Evolutionary conservation across 1,140 invertebrate genomes (phyloP).

Genomic region (Drosophila kikkawai): DNA sequence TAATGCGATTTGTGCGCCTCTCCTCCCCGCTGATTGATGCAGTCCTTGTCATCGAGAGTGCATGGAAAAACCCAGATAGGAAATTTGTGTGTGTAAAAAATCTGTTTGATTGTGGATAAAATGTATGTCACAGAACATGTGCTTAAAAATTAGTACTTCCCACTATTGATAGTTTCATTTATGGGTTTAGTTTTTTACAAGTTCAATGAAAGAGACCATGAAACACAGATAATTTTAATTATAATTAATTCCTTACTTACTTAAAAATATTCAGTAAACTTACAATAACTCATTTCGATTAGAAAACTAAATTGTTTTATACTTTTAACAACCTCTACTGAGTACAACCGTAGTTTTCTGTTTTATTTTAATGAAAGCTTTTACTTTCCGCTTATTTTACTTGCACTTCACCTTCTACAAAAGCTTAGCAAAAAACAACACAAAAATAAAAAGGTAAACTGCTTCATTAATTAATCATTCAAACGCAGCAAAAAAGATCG

Average conservation of each 20-base stretch:
- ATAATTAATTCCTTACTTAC: no score
- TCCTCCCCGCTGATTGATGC: slow-evolving; percentile 54
- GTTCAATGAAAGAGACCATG: background rate
- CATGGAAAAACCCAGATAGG: slow-evolving; percentile 10
- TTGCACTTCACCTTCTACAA: background rate
- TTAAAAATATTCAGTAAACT: no score
- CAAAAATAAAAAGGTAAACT: slow-evolving; percentile 2
- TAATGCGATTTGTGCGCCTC: slow-evolving; percentile 57
- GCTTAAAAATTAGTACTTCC: background rate
- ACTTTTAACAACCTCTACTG: background rate
- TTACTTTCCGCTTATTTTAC: background rate
- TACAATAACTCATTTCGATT: background rate
- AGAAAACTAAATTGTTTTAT: no score
- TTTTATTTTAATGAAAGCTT: background rate
- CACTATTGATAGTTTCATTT: background rate
- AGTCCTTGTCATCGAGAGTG: slow-evolving; percentile 33
- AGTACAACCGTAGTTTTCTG: background rate
- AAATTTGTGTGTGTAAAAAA: slow-evolving; percentile 18
- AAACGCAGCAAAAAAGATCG: background rate
- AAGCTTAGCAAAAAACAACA: background rate
- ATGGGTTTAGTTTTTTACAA: background rate
- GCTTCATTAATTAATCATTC: slow-evolving; percentile 24
- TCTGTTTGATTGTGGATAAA: slow-evolving; percentile 8
- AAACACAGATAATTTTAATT: background rate
- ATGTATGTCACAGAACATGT: background rate